phyloP scores from a whole-genome alignment of 2,113 vertebrate species.

The Phoenicopterus ruber region DNA sequence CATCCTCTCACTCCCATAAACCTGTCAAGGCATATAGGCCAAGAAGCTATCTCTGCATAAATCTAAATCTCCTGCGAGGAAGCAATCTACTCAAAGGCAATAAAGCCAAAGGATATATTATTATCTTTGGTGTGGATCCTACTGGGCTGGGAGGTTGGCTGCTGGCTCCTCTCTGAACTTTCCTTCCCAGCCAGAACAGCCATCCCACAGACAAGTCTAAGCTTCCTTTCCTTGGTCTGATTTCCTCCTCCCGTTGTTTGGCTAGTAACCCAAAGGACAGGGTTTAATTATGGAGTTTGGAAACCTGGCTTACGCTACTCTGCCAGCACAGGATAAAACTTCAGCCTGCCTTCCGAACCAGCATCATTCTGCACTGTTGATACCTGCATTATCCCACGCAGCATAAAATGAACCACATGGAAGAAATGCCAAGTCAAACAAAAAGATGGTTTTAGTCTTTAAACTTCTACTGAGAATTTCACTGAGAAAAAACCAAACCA shows the following conservation, averaged over 20 bases:
- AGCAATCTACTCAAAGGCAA: slow-evolving; percentile 62
- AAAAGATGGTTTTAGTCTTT: background rate
- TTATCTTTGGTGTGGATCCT: slow-evolving; percentile 66
- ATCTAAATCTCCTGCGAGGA: slow-evolving; percentile 60
- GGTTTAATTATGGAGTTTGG: slow-evolving; percentile 38
- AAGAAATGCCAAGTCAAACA: slow-evolving; percentile 34
- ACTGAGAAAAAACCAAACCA: background rate
- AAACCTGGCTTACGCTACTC: background rate
- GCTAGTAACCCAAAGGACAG: slow-evolving; percentile 45
- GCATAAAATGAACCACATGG: background rate
- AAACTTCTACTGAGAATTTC: background rate
- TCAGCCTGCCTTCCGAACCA: background rate
- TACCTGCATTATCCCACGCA: slow-evolving; percentile 20
- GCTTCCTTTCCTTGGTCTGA: slow-evolving; percentile 52
- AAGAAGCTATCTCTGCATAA: slow-evolving; percentile 54
- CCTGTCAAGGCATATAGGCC: slow-evolving; percentile 54
- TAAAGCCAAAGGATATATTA: slow-evolving; percentile 58
- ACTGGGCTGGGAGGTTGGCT: slow-evolving; percentile 51
- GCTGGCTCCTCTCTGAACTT: slow-evolving; percentile 56
- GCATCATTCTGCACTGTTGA: background rate
- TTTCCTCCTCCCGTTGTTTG: slow-evolving; percentile 40
- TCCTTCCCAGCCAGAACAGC: slow-evolving; percentile 52
- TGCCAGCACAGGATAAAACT: slow-evolving; percentile 40
- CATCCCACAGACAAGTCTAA: slow-evolving; percentile 45
- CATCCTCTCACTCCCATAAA: slow-evolving; percentile 52